Conservation (phyloP, 2,888 invertebrate species). For the Phengaris alcon region DNA sequence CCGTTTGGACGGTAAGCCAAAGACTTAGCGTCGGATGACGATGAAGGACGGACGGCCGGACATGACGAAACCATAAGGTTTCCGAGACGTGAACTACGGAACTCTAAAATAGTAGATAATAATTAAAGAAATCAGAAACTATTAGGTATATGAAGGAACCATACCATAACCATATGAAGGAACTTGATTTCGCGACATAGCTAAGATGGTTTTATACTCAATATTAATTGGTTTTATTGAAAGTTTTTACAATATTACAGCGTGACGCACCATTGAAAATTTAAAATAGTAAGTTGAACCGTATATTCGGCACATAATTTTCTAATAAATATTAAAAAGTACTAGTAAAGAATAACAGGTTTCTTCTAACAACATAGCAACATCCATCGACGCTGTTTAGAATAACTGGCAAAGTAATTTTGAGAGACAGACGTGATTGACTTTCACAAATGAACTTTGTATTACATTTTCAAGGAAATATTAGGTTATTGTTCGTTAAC, state of each 20-base stretch:
- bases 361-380: background rate
- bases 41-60: too few species aligned
- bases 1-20: too few species aligned
- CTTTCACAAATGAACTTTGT: constrained; percentile 15
- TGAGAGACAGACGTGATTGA: constrained; percentile 12
- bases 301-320: background rate
- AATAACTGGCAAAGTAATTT: constrained; percentile 14
- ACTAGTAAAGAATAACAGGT: background rate
- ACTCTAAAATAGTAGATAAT: background rate
- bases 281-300: background rate
- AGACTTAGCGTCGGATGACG: too few species aligned
- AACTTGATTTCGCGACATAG: too few species aligned
- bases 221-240: too few species aligned
- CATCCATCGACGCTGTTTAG: background rate
- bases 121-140: too few species aligned
- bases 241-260: background rate
- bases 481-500: constrained; percentile 18
- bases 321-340: background rate
- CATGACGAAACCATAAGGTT: too few species aligned
- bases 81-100: too few species aligned
- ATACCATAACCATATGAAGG: too few species aligned
- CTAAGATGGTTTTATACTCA: too few species aligned
- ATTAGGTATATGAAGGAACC: too few species aligned
- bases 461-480: constrained; percentile 14
- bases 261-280: background rate